These are phyloP conservation scores for Drosophila nigricruria DNA, from an alignment of 2,888 invertebrate species.

Conservation along the genomic window DNA sequence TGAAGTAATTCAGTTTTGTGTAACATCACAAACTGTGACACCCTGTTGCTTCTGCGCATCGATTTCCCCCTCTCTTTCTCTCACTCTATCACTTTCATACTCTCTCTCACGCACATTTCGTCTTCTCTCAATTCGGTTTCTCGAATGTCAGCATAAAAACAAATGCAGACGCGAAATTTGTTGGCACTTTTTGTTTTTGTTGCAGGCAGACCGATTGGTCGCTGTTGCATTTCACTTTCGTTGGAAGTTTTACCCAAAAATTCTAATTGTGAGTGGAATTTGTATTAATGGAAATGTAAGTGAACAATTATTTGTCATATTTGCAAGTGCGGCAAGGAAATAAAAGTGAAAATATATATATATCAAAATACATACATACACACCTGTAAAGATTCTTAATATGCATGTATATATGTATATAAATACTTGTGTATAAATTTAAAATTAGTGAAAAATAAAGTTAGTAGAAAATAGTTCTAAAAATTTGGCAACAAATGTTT, in stretches of 20 bases:
- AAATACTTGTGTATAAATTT: not conserved
- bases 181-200: conserved; percentile 35
- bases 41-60: conserved; percentile 64
- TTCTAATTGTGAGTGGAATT: conserved; percentile 24
- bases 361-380: not conserved
- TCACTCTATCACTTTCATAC: not conserved
- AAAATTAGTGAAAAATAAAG: not conserved
- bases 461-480: not conserved
- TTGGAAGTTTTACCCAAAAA: conserved; percentile 17
- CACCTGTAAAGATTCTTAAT: not conserved
- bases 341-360: not conserved
- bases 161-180: conserved; percentile 35
- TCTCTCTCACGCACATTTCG: conserved; percentile 11
- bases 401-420: not conserved
- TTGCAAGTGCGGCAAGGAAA: not conserved
- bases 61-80: conserved; percentile 17
- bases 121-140: conserved; percentile 13
- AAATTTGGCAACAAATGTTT: not conserved
- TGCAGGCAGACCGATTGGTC: conserved; percentile 13
- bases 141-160: conserved; percentile 47
- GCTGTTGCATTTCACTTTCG: conserved; percentile 52
- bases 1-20: conserved; percentile 2
- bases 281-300: conserved; percentile 14
- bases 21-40: conserved; percentile 32
- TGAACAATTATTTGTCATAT: not conserved